Percentiles rank a stretch among this genome's conserved stretches.
phyloP scores from a whole-genome alignment of 2,113 vertebrate species.

The Serilophus lunatus region DNA sequence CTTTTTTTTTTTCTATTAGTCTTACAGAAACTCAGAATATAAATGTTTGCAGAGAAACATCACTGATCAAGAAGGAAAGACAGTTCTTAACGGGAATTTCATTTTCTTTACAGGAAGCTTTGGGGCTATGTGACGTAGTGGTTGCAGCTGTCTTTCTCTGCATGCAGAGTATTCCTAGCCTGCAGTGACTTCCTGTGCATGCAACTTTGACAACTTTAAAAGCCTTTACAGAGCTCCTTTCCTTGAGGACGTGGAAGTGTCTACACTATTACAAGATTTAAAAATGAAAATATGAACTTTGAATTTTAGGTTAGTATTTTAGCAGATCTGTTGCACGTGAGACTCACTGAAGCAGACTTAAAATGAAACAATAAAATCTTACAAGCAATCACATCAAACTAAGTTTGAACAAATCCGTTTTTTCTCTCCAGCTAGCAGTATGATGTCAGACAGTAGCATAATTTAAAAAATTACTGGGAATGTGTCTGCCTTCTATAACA shows the following conservation, averaged over 20 bases:
- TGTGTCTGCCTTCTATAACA: neutral
- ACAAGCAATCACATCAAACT: neutral
- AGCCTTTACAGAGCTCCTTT: neutral
- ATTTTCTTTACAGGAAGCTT: neutral
- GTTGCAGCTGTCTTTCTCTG: neutral
- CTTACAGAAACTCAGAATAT: neutral
- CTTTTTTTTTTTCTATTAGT: neutral
- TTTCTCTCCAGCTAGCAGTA: neutral
- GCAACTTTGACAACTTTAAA: neutral
- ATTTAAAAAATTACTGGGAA: neutral
- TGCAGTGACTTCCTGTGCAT: neutral
- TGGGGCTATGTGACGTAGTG: neutral
- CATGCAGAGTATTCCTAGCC: neutral
- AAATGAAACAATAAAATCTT: neutral
- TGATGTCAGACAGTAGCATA: neutral
- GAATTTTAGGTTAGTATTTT: neutral
- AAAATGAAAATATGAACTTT: neutral
- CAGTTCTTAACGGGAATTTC: neutral
- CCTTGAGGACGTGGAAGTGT: neutral
- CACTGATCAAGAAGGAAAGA: neutral
- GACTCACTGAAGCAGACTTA: neutral
- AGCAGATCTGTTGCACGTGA: neutral
- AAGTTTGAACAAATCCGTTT: neutral
- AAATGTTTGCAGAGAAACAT: neutral
- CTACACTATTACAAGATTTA: neutral